Evolutionary conservation across 2,888 invertebrate genomes (phyloP).

Genomic region (Hypolimnas misippus): DNA sequence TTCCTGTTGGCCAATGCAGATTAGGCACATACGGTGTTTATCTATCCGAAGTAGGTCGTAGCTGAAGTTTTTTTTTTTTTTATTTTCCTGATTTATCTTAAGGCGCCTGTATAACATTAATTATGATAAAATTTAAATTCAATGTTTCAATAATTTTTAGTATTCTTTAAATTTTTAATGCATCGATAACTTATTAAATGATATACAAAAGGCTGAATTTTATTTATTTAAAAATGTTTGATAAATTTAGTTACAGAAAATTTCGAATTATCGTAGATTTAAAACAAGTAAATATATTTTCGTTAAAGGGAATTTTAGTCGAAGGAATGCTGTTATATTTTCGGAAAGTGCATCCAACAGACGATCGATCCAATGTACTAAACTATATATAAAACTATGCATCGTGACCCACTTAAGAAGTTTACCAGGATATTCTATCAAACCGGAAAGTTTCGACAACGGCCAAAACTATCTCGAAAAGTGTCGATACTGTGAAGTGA

Average conservation of each 20-base stretch:
- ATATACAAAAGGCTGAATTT: no score
- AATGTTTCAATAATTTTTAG: no score
- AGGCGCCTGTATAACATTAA: background rate
- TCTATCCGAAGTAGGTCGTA: slow-evolving; percentile 34
- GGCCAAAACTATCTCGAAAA: slow-evolving; percentile 31
- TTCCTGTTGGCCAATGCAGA: slow-evolving; percentile 36
- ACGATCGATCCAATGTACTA: slow-evolving; percentile 53
- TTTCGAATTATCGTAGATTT: background rate
- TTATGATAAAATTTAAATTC: no score
- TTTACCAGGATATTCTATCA: slow-evolving; percentile 46
- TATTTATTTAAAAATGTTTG: background rate
- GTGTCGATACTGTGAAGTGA: slow-evolving; percentile 20
- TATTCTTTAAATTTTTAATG: no score
- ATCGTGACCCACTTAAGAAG: slow-evolving; percentile 54
- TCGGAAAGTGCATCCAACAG: slow-evolving; percentile 60
- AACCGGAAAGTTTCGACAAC: slow-evolving; percentile 34
- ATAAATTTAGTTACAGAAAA: no score
- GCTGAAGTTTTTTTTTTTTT: background rate
- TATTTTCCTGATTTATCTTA: background rate
- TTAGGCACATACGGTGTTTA: slow-evolving; percentile 39
- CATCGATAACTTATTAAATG: no score
- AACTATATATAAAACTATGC: slow-evolving; percentile 54
- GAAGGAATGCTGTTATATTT: slow-evolving; percentile 44
- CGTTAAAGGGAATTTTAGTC: background rate
- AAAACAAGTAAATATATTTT: background rate